These are phyloP conservation scores for Vesta saturnalis DNA, from an alignment of 2,888 invertebrate genomes.

Conservation along the genomic window DNA sequence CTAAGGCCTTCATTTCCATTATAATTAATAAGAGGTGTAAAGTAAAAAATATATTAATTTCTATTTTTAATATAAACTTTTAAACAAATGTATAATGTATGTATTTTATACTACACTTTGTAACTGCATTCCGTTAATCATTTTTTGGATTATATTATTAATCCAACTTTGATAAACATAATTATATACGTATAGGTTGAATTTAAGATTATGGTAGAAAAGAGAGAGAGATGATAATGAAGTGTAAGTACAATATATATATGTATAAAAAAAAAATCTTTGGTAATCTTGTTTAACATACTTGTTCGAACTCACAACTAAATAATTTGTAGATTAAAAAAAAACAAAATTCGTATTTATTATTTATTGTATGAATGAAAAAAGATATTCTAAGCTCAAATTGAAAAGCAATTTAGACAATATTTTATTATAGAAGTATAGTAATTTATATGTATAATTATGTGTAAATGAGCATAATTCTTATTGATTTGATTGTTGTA, in stretches of 20 bases:
- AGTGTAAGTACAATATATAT: background rate
- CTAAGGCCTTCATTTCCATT: conserved; percentile 35
- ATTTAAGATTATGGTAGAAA: background rate
- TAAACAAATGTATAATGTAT: conserved; percentile 13
- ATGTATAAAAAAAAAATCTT: background rate
- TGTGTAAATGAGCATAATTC: background rate
- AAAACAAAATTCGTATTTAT: conserved; percentile 1
- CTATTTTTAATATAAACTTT: conserved; percentile 25
- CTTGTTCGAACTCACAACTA: background rate
- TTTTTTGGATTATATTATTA: background rate
- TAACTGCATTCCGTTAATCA: conserved; percentile 7
- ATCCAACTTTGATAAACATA: background rate
- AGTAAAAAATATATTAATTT: conserved; percentile 22
- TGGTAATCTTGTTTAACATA: background rate
- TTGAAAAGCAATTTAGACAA: conserved; percentile 11
- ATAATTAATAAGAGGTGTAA: conserved; percentile 13
- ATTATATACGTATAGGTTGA: background rate
- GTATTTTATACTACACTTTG: conserved; percentile 11
- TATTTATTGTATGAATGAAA: conserved; percentile 5
- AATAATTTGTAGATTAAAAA: background rate
- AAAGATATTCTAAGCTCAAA: conserved; percentile 5
- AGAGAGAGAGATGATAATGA: background rate
- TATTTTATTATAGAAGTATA: conserved; percentile 3
- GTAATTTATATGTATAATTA: conserved; percentile 1
- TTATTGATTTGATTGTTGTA: conserved; percentile 7